Evolutionary conservation across 2,888 invertebrate genomes (phyloP).

Genomic region (Anaspis maculata): DNA sequence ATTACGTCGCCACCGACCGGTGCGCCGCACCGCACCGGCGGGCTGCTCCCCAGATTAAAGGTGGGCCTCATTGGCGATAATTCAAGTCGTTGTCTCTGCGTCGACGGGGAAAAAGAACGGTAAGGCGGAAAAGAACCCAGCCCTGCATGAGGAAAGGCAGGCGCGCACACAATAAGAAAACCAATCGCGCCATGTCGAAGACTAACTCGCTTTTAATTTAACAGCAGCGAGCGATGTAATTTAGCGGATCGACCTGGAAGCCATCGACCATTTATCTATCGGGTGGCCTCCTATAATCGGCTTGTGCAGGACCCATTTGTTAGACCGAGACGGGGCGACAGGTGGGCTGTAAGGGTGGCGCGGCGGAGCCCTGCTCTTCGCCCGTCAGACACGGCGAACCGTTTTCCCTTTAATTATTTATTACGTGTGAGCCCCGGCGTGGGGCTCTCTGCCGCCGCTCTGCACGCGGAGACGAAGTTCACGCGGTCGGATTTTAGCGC

Average conservation of each 20-base stretch:
- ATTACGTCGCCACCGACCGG: no score
- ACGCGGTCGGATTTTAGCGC: constrained; percentile 16
- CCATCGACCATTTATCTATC: constrained; percentile 38
- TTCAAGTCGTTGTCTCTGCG: no score
- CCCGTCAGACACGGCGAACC: no score
- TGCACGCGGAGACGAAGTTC: constrained; percentile 3
- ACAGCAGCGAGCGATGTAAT: constrained; percentile 39
- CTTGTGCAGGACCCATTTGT: constrained; percentile 35
- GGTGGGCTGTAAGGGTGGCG: constrained; percentile 12
- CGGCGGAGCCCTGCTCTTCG: no score
- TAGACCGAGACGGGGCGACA: constrained; percentile 18
- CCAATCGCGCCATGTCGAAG: constrained; percentile 28
- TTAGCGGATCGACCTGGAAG: constrained; percentile 37
- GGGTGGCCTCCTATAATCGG: constrained; percentile 36
- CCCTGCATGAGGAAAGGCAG: constrained; percentile 18
- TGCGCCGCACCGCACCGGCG: no score
- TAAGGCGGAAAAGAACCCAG: no score
- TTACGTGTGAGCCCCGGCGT: constrained; percentile 22
- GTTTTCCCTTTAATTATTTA: constrained; percentile 26
- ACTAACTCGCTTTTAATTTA: constrained; percentile 38
- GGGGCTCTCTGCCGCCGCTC: no score
- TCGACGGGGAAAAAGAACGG: no score
- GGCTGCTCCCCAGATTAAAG: no score
- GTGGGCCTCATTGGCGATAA: no score
- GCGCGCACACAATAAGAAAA: constrained; percentile 30